These are phyloP conservation scores for Petrolisthes cinctipes DNA, from an alignment of 2,888 invertebrate species.

Conservation along the genomic window DNA sequence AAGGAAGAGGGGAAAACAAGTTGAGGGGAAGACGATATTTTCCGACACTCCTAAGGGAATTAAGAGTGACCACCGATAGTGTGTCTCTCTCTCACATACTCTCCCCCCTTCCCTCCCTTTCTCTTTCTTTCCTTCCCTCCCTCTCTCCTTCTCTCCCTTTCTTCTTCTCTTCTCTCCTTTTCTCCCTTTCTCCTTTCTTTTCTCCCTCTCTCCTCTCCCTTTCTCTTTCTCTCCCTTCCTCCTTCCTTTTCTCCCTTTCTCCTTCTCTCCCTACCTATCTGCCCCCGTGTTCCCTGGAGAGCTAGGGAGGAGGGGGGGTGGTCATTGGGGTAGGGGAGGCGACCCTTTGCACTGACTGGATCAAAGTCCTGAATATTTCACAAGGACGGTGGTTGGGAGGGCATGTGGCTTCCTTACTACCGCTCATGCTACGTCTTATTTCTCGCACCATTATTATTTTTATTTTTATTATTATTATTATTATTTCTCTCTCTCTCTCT, in stretches of 20 bases:
- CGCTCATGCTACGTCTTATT: too few species aligned
- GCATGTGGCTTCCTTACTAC: too few species aligned
- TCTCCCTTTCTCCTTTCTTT: not conserved
- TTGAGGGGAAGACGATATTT: too few species aligned
- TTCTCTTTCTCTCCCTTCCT: not conserved
- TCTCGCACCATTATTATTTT: not conserved
- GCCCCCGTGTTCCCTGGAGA: not conserved
- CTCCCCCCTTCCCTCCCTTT: not conserved
- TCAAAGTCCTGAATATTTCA: too few species aligned
- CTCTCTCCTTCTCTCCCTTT: not conserved
- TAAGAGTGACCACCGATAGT: too few species aligned
- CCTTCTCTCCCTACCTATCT: not conserved
- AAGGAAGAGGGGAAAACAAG: too few species aligned
- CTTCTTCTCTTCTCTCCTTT: not conserved
- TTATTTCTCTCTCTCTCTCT: not conserved
- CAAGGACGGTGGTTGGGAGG: too few species aligned
- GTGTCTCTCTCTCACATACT: too few species aligned
- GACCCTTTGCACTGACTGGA: too few species aligned
- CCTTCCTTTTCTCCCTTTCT: not conserved
- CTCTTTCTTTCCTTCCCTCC: not conserved
- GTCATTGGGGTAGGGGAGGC: too few species aligned
- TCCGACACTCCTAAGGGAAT: too few species aligned
- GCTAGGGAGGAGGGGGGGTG: too few species aligned
- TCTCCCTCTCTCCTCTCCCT: not conserved
- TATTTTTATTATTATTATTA: not conserved